Base-by-base conservation (phyloP, 2,113 vertebrate species). In the Anas platyrhynchos region DNA sequence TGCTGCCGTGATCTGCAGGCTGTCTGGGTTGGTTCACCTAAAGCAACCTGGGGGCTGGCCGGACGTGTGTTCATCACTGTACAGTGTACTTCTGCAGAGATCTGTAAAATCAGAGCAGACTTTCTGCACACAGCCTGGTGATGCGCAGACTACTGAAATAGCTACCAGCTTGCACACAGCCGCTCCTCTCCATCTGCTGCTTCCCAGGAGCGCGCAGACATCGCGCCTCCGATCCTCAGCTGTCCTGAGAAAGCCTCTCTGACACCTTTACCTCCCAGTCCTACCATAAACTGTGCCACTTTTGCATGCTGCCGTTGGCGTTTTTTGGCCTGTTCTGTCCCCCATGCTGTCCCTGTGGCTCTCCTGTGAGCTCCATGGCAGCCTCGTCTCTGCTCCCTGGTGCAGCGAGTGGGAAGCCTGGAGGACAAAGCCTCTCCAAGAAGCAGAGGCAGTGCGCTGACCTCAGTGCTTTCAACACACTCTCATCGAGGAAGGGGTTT, bases 11-110 rank as follows among this genome's bases (percentile, higher is more conserved):
- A 1, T 5, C 56, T 54, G 26, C 82, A 61, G 14, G 36, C 44
- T 14, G n/a, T 6, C 29, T 31, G 58, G 16, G 4, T 18, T 43
- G 16, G 4, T 18, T 43, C 11, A 1, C 11, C 48, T 50, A 9
- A 3, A 61, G 5, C 44, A 18, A 9, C 5, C 23, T 7, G 16
- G 18, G 1, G 10, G 22, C 61, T 25, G 50, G 32, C 5, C 0
- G 7, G 41, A 6, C 0, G 0, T 0, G 32, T 6, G 0, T 6
- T 27, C 46, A 50, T 38, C n/a, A 4, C 2, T 0, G 11, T 5
- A 8, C 76, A 2, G n/a, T 18, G 15, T 6, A 1, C 32, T 18
- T 32, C 59, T 82, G 54, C 7, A 1, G 23, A 38, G 48, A 4
- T 11, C 63, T 15, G 55, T 15, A 69, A 34, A 61, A 59, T 31